Base-by-base conservation (phyloP, 2,888 invertebrate genomes). In the Apamea anceps region DNA sequence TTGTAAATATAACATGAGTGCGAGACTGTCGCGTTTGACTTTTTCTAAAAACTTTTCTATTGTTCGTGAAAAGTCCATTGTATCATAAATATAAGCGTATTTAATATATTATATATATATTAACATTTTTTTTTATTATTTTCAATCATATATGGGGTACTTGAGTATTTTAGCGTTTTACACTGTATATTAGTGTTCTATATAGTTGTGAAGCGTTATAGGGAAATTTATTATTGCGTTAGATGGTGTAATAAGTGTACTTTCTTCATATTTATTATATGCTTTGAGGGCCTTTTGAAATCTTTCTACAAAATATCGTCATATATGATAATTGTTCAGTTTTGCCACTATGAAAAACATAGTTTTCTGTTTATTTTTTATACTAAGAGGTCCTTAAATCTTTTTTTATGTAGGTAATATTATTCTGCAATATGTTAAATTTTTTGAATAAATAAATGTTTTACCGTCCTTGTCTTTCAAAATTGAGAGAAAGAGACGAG, bases 11-110 rank as follows among this genome's bases (percentile, higher is more conserved):
- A 83, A 72, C 73, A 62, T 54, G 88, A 85, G 85, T 83, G 91
- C 80, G 85, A 81, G 85, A 75, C 73, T 89, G 85, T 75, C 72
- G 84, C 77, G 88, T 85, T 88, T 85, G 85, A 84, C 79, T 73
- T 90, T 90, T 90, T 90, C 84, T 78, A 80, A 79, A 79, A 85
- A 87, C 85, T 90, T 91, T 90, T 90, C 82, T 90, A 90, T 85
- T 76, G 82, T 86, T 87, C 84, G 80, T 82, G 85, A 88, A 87
- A 85, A 87, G 85, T 88, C 86, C 83, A 82, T 86, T 84, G 78
- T 85, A 85, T 86, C 80, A 66, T 87, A 85, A 88, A 77, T 84
- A 54, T 91, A 91, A 86, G 85, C 82, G 79, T 89, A 90, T 87
- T 77, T 83, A 84, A 85, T 85, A 78, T 89, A 48, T 81, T 85